These are phyloP conservation scores for Ectropis grisescens DNA, from an alignment of 1,140 invertebrate species.

Conservation along the genomic window DNA sequence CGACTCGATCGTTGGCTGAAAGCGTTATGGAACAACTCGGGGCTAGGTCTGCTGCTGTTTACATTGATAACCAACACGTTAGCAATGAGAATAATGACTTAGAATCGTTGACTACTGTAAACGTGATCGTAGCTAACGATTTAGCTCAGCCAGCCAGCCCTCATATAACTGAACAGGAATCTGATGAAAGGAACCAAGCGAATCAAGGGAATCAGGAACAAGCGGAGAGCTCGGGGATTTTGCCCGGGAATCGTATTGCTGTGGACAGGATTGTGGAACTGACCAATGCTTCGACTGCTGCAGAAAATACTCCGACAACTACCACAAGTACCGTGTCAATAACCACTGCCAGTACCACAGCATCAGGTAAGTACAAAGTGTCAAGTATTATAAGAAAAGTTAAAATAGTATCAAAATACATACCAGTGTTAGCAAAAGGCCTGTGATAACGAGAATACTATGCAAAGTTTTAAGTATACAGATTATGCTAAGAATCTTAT, in stretches of 20 bases:
- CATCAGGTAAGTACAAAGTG: conserved; percentile 61
- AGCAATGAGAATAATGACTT: conserved; percentile 44
- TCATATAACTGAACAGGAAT: too few relatives aligned
- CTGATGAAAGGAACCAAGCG: conserved; percentile 25
- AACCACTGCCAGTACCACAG: conserved; percentile 47
- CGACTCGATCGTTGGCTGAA: conserved; percentile 60
- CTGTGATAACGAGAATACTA: too few relatives aligned
- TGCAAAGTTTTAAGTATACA: too few relatives aligned
- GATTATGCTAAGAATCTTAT: too few relatives aligned
- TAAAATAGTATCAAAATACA: too few relatives aligned
- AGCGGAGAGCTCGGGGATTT: conserved; percentile 32
- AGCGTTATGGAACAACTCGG: conserved; percentile 67
- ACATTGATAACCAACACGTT: conserved; percentile 57
- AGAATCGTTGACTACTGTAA: conserved; percentile 61
- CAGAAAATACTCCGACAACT: conserved; percentile 26
- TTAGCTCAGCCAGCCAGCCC: conserved; percentile 33
- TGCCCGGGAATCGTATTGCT: conserved; percentile 45
- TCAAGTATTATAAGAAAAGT: too few relatives aligned
- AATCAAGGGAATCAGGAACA: conserved; percentile 17
- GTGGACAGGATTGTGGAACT: conserved; percentile 56
- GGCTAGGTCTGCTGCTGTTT: conserved; percentile 57
- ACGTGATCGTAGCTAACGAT: conserved; percentile 62
- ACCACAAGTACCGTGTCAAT: conserved; percentile 29
- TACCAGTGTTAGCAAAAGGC: too few relatives aligned
- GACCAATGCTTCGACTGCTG: conserved; percentile 26